Conservation (phyloP, 2,888 invertebrate genomes). For the Philereme vetulata region DNA sequence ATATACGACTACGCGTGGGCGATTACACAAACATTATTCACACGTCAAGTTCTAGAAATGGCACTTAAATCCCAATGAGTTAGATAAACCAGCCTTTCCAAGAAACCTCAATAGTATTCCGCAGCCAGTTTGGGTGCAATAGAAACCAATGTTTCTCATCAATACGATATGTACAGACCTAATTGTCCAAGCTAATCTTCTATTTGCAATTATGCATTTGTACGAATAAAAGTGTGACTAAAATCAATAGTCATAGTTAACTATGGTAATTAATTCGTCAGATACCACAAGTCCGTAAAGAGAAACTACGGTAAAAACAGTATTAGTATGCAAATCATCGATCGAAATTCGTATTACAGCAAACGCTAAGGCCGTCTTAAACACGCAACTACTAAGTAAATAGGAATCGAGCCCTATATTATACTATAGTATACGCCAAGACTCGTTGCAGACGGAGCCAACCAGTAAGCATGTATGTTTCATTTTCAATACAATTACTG, state of each 20-base stretch:
- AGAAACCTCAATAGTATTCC: constrained; percentile 46
- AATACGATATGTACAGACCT: constrained; percentile 56
- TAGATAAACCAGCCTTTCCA: constrained; percentile 36
- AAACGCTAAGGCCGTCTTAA: constrained; percentile 29
- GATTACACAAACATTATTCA: constrained; percentile 24
- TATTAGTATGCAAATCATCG: constrained; percentile 40
- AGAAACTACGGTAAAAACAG: constrained; percentile 36
- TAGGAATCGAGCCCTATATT: constrained; percentile 45
- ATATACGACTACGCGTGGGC: constrained; percentile 17
- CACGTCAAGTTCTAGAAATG: constrained; percentile 57
- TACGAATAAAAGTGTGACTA: constrained; percentile 30
- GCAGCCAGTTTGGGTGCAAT: constrained; percentile 42
- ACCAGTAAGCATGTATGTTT: no score
- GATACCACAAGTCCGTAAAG: constrained; percentile 34
- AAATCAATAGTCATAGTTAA: constrained; percentile 11
- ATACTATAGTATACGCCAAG: constrained; percentile 31
- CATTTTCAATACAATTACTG: no score
- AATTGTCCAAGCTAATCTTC: constrained; percentile 39
- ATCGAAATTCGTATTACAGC: constrained; percentile 26
- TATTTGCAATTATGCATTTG: constrained; percentile 33
- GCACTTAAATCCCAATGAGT: constrained; percentile 61
- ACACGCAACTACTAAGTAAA: constrained; percentile 36
- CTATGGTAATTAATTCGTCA: constrained; percentile 21
- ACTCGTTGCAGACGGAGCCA: no score
- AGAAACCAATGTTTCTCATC: constrained; percentile 43